Evolutionary conservation across 2,888 invertebrate species (phyloP), one percentile per base, ranked within the genome.

Genomic region (Arctia plantaginis): DNA sequence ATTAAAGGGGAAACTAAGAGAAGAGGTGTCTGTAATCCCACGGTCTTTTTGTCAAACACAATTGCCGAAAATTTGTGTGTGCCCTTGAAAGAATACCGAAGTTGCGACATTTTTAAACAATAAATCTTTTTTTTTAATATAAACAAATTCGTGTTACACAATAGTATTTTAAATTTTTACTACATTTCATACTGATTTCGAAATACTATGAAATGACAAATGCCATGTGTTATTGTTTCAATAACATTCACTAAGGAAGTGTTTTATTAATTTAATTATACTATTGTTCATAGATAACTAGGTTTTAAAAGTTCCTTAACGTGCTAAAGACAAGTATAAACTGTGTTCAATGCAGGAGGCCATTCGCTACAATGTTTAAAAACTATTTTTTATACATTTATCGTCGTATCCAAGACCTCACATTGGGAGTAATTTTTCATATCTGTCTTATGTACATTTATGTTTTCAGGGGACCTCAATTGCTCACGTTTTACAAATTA

Each of bases 211-310:
- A 10, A 27, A 13, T 8, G 13, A 27, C 55, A 27, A 55, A 55
- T 55, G 55, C n/a, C n/a, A 47, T 47, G 23, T n/a, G 0, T 30
- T 30, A 62, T 62, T 30, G 66, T 39, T 39, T 39, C n/a, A n/a
- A 66, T 62, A 12, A 27, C 39, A 44, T n/a, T 27, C 18, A n/a
- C 69, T 27, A 72, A 41, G 20, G 30, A 67, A 65, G 33, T 30
- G 64, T 64, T 76, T 62, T 77, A 69, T 75, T 78, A 78, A 81
- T 68, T 67, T 73, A 76, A 77, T 62, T 72, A 70, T 76, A 66
- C 79, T 64, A 79, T 81, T 83, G 79, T 79, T 79, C 72, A 77
- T 77, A 76, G 76, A 82, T 85, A 80, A 82, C 73, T 72, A 78
- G 74, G 66, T 76, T 77, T 70, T 78, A 77, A 77, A 82, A 74